A percentile compares a stretch with the other conserved stretches of the same genome.
Evolutionary conservation across 2,113 vertebrate genomes (phyloP).

Genomic region (Gasterosteus nipponicus): DNA sequence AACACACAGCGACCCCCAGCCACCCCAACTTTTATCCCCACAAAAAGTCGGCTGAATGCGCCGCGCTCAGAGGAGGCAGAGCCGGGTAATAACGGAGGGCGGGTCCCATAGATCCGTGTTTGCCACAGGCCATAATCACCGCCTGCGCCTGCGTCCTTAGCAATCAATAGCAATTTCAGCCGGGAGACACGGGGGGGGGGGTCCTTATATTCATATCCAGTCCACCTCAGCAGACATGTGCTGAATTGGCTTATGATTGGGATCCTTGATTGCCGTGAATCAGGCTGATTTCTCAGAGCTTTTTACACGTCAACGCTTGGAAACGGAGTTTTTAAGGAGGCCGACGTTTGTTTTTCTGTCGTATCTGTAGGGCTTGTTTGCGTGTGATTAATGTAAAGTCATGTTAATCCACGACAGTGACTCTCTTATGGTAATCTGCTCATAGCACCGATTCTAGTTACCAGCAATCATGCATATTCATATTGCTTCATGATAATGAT

Average conservation of each 20-base stretch:
- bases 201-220: slow-evolving; percentile 33
- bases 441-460: background rate
- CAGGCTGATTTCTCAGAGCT: background rate
- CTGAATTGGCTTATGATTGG: slow-evolving; percentile 1
- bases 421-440: background rate
- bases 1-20: background rate
- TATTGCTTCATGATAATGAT: too few relatives aligned
- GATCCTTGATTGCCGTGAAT: slow-evolving; percentile 13
- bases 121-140: slow-evolving; percentile 4
- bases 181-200: background rate
- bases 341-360: too few relatives aligned
- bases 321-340: too few relatives aligned
- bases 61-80: slow-evolving; percentile 9
- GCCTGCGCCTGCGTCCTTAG: slow-evolving; percentile 16
- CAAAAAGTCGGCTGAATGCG: background rate
- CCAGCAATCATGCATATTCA: background rate
- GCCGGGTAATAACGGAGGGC: slow-evolving; percentile 29
- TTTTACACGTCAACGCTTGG: too few relatives aligned
- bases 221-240: background rate
- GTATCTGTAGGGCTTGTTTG: too few relatives aligned
- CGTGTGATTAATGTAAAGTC: too few relatives aligned
- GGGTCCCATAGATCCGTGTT: slow-evolving; percentile 6
- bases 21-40: slow-evolving; percentile 13
- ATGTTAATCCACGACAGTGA: background rate
- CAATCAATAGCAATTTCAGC: slow-evolving; percentile 61